Evolutionary conservation across 2,113 vertebrate species (phyloP).

Genomic region (Lophochroa leadbeateri): DNA sequence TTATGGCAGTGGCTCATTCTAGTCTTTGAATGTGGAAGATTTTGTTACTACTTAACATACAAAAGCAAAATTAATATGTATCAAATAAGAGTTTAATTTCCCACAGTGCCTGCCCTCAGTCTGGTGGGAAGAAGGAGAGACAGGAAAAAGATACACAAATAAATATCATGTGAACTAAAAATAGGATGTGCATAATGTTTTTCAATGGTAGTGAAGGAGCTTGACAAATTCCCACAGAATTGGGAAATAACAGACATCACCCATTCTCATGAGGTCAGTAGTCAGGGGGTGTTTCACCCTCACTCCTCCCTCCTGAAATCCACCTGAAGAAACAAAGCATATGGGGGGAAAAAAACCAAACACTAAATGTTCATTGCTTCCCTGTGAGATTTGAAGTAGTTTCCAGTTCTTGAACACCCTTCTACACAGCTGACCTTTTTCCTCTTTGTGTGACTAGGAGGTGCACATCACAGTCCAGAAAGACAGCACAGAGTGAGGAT

Average conservation of each 20-base stretch:
- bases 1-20: not conserved
- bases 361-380: not conserved
- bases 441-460: not conserved
- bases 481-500: not conserved
- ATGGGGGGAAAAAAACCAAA: rapidly evolving
- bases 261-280: not conserved
- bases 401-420: not conserved
- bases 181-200: not conserved
- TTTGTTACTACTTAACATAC: not conserved
- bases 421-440: not conserved
- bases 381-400: not conserved
- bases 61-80: not conserved
- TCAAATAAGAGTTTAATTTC: not conserved
- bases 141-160: constrained; percentile 2
- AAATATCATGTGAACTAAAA: constrained; percentile 22
- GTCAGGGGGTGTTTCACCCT: not conserved
- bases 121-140: not conserved
- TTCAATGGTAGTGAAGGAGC: not conserved
- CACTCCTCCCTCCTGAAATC: not conserved
- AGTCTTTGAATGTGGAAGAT: not conserved
- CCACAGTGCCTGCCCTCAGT: not conserved
- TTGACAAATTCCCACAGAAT: not conserved
- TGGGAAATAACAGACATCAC: not conserved
- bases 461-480: not conserved
- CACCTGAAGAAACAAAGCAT: not conserved